These are phyloP conservation scores for Cremastobaeus sp. DNA, from an alignment of 2,888 invertebrate genomes.

Conservation along the genomic window DNA sequence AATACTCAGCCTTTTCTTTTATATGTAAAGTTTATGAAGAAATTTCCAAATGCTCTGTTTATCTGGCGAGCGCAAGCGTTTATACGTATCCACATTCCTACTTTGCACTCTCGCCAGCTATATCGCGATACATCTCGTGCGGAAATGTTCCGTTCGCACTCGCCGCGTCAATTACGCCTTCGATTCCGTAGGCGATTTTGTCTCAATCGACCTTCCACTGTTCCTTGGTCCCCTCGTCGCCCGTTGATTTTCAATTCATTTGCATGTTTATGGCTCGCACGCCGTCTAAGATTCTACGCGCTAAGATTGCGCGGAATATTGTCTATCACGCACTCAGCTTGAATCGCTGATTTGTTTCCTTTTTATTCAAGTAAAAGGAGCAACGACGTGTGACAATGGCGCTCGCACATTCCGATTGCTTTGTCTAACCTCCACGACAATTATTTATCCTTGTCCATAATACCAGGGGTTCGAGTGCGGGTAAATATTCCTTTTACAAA, in stretches of 20 bases:
- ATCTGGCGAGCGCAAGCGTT: slow-evolving; percentile 54
- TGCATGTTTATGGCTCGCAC: slow-evolving; percentile 59
- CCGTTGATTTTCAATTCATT: slow-evolving; percentile 49
- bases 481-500: too few relatives aligned
- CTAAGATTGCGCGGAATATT: slow-evolving; percentile 33
- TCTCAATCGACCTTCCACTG: slow-evolving; percentile 60
- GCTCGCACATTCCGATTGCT: too few relatives aligned
- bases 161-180: slow-evolving; percentile 60
- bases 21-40: slow-evolving; percentile 59
- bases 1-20: slow-evolving; percentile 50
- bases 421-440: too few relatives aligned
- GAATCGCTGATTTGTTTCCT: slow-evolving; percentile 32
- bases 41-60: slow-evolving; percentile 57
- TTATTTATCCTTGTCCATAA: too few relatives aligned
- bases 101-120: slow-evolving; percentile 59
- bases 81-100: slow-evolving; percentile 58
- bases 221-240: slow-evolving; percentile 47
- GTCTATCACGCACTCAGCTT: slow-evolving; percentile 50
- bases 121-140: slow-evolving; percentile 58
- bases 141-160: slow-evolving; percentile 60
- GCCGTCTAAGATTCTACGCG: slow-evolving; percentile 46
- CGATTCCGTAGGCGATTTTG: slow-evolving; percentile 61
- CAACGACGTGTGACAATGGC: too few relatives aligned
- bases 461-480: too few relatives aligned
- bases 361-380: slow-evolving; percentile 6